Evolutionary conservation across 2,113 vertebrate genomes (phyloP).

Genomic region (Heteronetta atricapilla): DNA sequence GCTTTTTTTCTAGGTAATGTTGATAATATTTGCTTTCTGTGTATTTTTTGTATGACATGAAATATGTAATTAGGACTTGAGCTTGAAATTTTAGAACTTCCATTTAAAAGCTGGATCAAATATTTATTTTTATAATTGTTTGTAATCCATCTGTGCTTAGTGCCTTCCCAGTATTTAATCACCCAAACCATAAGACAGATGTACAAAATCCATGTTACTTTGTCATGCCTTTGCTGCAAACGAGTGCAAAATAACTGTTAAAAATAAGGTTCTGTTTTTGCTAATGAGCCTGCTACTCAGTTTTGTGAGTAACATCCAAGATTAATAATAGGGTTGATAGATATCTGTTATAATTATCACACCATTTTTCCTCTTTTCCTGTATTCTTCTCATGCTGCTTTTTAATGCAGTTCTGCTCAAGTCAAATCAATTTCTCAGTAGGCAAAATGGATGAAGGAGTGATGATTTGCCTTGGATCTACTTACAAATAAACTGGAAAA

Average conservation of each 20-base stretch:
- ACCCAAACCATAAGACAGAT: neutral
- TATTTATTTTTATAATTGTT: neutral
- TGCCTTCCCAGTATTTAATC: neutral
- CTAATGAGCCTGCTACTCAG: constrained; percentile 36
- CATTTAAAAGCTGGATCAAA: neutral
- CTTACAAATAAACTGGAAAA: constrained; percentile 70
- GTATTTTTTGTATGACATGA: neutral
- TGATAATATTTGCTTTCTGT: neutral
- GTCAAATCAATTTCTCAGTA: constrained; percentile 70
- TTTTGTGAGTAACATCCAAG: constrained; percentile 18
- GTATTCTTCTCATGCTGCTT: constrained; percentile 49
- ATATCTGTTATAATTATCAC: constrained; percentile 59
- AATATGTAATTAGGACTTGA: neutral
- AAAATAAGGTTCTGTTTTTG: constrained; percentile 35
- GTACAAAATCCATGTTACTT: neutral
- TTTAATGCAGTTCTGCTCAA: constrained; percentile 65
- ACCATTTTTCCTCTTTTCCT: constrained; percentile 12
- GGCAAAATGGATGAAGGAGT: constrained; percentile 46
- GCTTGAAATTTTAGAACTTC: neutral
- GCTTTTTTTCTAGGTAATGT: neutral
- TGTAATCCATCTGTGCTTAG: neutral
- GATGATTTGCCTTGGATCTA: constrained; percentile 56
- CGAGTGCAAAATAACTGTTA: constrained; percentile 34
- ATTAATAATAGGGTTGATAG: neutral
- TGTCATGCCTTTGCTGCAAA: constrained; percentile 19